Percentiles rank a stretch among this genome's conserved stretches.
These are phyloP conservation scores for Esox lucius DNA, from an alignment of 2,797 vertebrate species.

Conservation along the genomic window DNA sequence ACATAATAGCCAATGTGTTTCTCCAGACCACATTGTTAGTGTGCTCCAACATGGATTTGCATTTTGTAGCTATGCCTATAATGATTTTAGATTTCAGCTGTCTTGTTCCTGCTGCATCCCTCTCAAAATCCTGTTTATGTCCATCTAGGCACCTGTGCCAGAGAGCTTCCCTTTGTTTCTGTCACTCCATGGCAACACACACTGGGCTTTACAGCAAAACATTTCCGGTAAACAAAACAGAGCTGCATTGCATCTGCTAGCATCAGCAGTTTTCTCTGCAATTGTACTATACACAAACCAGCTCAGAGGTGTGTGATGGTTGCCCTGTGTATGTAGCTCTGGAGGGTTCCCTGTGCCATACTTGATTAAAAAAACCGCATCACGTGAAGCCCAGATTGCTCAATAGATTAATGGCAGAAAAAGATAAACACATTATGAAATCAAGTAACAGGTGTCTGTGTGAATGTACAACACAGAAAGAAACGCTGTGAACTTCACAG, in stretches of 20 bases:
- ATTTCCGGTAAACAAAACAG: slow-evolving; percentile 78
- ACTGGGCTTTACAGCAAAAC: slow-evolving; percentile 66
- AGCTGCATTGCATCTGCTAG: slow-evolving; percentile 76
- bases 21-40: background rate
- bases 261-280: slow-evolving; percentile 78
- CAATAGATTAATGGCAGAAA: background rate
- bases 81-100: background rate
- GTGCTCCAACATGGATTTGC: background rate
- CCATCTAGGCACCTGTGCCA: slow-evolving; percentile 50
- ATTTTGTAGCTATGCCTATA: background rate
- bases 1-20: background rate
- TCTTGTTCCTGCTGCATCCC: slow-evolving; percentile 19
- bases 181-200: slow-evolving; percentile 50
- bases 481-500: slow-evolving; percentile 5
- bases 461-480: background rate
- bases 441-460: background rate
- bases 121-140: slow-evolving; percentile 40
- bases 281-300: slow-evolving; percentile 74
- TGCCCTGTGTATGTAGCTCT: slow-evolving; percentile 45
- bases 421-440: background rate
- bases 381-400: background rate
- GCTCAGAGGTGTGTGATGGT: slow-evolving; percentile 53
- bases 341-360: slow-evolving; percentile 48
- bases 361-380: slow-evolving; percentile 11
- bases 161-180: slow-evolving; percentile 64